phyloP scores from a whole-genome alignment of 2,113 vertebrate species.

The Lepus timidus region DNA sequence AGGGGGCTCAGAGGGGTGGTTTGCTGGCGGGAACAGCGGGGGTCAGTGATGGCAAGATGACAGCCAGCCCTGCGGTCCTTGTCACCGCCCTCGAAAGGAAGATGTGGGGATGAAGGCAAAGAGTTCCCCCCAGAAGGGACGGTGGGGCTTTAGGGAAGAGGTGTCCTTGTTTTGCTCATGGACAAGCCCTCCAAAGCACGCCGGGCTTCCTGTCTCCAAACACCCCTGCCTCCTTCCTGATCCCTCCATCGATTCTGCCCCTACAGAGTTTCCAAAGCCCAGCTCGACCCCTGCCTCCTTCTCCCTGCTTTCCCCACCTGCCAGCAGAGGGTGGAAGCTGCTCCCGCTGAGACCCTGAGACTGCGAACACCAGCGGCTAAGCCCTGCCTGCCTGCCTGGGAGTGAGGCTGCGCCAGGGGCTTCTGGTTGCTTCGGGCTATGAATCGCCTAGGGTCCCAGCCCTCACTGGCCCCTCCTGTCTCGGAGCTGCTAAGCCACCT shows the following conservation, averaged over 20 bases:
- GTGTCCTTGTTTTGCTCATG: not conserved
- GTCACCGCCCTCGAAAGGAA: not conserved
- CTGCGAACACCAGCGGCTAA: not conserved
- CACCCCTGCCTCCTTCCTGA: not conserved
- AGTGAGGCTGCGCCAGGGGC: not conserved
- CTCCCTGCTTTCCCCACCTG: fast-evolving
- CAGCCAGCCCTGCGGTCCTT: fast-evolving
- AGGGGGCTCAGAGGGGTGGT: not conserved
- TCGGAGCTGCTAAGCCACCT: not conserved
- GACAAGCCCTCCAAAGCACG: not conserved
- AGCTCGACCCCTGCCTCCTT: not conserved
- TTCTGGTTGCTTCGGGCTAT: not conserved
- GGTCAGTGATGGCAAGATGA: not conserved
- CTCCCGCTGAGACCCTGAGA: not conserved
- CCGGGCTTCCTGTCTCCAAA: not conserved
- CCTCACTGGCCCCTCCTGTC: not conserved
- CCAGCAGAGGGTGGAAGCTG: not conserved
- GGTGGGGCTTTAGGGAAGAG: not conserved
- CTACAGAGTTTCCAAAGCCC: not conserved
- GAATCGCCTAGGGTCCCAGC: not conserved
- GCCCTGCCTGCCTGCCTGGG: too few relatives aligned
- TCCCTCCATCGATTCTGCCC: not conserved
- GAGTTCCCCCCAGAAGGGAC: not conserved
- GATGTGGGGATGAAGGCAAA: not conserved
- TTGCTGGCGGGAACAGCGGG: not conserved